A percentile compares a stretch with the other conserved stretches of the same genome.
Conservation (phyloP, 2,113 vertebrate species). For the Anguilla japonica region DNA sequence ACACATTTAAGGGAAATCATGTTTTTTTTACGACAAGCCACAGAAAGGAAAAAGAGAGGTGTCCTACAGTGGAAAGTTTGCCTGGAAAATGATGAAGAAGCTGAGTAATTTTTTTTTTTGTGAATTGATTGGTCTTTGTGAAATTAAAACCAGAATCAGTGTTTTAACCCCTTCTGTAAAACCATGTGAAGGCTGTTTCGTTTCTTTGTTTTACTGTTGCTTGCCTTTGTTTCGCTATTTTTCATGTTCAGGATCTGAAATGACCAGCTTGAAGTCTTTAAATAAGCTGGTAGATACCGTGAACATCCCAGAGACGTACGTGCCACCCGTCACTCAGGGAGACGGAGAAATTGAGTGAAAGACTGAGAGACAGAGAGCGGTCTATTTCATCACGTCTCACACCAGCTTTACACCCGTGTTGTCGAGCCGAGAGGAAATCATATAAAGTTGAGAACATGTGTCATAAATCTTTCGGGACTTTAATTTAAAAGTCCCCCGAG, state of each 20-base stretch:
- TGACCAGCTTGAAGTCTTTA: background rate
- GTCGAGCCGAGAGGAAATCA: constrained; percentile 9
- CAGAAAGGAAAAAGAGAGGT: too few relatives aligned
- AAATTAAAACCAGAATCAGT: too few relatives aligned
- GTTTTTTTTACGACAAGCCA: too few relatives aligned
- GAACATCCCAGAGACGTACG: background rate
- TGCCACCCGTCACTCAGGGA: background rate
- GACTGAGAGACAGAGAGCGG: background rate
- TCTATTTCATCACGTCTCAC: background rate
- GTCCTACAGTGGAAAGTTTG: too few relatives aligned
- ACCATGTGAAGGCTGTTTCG: background rate
- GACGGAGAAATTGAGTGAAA: background rate
- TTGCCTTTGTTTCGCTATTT: background rate
- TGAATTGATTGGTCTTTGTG: too few relatives aligned
- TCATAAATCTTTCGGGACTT: background rate
- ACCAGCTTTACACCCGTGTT: constrained; percentile 1
- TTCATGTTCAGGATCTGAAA: background rate
- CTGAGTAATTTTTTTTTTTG: too few relatives aligned
- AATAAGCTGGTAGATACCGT: background rate
- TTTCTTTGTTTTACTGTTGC: background rate
- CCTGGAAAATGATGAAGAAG: too few relatives aligned
- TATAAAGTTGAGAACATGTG: constrained; percentile 7
- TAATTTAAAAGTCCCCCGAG: background rate
- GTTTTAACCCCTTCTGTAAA: background rate
- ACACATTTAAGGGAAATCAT: background rate